These are phyloP conservation scores for Macrophya alboannulata DNA, from an alignment of 2,888 invertebrate genomes.

Conservation along the genomic window DNA sequence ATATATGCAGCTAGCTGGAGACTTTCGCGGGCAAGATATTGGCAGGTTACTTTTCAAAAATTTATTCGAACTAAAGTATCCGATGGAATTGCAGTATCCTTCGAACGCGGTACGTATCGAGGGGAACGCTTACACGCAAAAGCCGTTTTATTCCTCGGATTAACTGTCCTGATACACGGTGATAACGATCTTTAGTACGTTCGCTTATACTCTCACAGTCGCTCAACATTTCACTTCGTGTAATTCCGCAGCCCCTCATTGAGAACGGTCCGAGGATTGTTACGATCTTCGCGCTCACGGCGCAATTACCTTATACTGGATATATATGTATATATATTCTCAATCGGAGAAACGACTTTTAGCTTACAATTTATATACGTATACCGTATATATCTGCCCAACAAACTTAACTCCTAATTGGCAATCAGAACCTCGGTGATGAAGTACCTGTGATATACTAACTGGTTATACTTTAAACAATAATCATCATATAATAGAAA, in stretches of 20 bases:
- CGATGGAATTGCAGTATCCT: not conserved
- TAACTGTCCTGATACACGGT: not conserved
- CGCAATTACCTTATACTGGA: constrained; percentile 35
- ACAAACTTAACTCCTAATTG: constrained; percentile 31
- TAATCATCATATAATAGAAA: not conserved
- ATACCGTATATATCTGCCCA: not conserved
- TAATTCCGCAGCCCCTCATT: not conserved
- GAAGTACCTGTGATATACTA: constrained; percentile 46
- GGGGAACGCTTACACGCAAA: not conserved
- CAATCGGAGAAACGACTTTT: constrained; percentile 19
- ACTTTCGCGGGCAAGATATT: too few species aligned
- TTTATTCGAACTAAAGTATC: not conserved
- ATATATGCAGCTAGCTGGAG: too few species aligned
- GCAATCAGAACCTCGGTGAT: constrained; percentile 11
- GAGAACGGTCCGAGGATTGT: constrained; percentile 9
- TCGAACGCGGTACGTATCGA: not conserved
- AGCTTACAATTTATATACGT: not conserved
- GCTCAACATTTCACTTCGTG: constrained; percentile 33
- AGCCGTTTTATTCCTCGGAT: constrained; percentile 27
- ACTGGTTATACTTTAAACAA: constrained; percentile 18
- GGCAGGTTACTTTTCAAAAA: too few species aligned
- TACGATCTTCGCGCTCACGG: constrained; percentile 26
- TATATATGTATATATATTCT: not conserved
- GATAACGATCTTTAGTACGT: constrained; percentile 20
- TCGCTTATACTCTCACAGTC: not conserved